Percentiles rank a stretch among this genome's conserved stretches.
These are phyloP conservation scores for Pristiophorus japonicus DNA, from an alignment of 2,113 vertebrate species.

Conservation along the genomic window DNA sequence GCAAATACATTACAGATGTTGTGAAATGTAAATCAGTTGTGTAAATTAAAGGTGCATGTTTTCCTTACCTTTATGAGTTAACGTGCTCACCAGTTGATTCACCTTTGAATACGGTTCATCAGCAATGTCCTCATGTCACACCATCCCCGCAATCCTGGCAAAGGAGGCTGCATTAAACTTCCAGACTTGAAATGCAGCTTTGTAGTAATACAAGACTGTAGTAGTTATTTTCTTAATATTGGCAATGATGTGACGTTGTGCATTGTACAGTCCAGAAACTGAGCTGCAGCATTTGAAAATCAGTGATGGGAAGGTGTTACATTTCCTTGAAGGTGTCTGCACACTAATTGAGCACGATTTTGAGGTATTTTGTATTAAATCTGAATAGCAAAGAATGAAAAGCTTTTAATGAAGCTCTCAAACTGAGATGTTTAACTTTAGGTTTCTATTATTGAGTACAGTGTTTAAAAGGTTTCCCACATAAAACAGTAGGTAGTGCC, in stretches of 20 bases:
- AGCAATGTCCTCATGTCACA: too few species aligned
- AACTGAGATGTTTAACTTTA: background rate
- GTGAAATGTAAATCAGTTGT: too few species aligned
- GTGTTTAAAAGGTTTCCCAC: background rate
- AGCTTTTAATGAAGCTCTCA: background rate
- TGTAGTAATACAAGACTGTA: background rate
- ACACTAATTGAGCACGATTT: background rate
- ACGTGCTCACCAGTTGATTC: too few species aligned
- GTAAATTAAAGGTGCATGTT: too few species aligned
- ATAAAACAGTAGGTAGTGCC: background rate
- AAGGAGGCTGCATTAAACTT: background rate
- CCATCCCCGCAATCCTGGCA: background rate
- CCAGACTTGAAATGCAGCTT: background rate
- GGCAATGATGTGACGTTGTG: background rate
- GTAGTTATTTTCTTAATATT: background rate
- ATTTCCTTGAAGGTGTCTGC: background rate
- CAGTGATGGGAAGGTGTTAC: background rate
- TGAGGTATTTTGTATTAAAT: conserved; percentile 19
- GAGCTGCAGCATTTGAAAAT: background rate
- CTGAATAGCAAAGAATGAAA: background rate
- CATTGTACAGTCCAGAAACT: background rate
- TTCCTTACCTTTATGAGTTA: too few species aligned
- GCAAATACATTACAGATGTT: too few species aligned
- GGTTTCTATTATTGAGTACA: background rate
- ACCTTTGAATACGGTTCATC: too few species aligned